phyloP scores from a whole-genome alignment of 2,113 vertebrate genomes.

The Urocolius indicus region DNA sequence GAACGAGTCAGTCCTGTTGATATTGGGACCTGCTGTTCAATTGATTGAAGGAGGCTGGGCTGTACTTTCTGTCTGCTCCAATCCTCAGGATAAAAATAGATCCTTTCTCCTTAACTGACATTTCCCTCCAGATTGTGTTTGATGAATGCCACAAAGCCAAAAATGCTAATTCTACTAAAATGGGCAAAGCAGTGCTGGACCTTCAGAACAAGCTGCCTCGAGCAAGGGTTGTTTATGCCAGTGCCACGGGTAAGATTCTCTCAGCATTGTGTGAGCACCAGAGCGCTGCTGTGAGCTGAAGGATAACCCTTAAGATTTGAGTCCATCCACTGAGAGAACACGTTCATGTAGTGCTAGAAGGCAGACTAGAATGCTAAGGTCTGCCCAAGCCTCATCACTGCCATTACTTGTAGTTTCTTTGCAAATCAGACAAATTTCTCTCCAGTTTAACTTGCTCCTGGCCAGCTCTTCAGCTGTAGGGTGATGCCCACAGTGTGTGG shows the following conservation, averaged over 20 bases:
- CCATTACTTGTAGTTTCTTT: not conserved
- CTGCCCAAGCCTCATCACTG: not conserved
- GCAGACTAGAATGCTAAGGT: not conserved
- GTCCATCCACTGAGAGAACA: rapidly evolving
- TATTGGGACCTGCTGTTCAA: not conserved
- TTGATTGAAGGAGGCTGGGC: not conserved
- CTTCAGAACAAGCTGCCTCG: slow-evolving; percentile 94
- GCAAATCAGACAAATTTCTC: not conserved
- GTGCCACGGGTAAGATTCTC: slow-evolving; percentile 89
- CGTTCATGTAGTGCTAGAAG: not conserved
- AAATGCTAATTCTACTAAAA: slow-evolving; percentile 97
- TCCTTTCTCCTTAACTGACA: slow-evolving; percentile 7
- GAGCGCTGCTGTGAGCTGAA: not conserved
- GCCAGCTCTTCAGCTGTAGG: not conserved
- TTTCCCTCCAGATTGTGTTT: slow-evolving; percentile 88
- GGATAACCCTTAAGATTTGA: not conserved
- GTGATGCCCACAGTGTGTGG: not conserved
- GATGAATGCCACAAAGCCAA: slow-evolving; percentile 99
- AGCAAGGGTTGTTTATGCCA: slow-evolving; percentile 96
- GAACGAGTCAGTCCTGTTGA: not conserved
- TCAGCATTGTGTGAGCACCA: rapidly evolving
- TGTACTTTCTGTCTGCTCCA: not conserved
- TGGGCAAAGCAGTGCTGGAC: slow-evolving; percentile 97
- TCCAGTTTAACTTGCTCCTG: not conserved
- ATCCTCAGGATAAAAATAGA: rapidly evolving